A percentile compares a stretch with the other conserved stretches of the same genome.
phyloP scores from a whole-genome alignment of 1,140 invertebrate genomes.

The Microplitis demolitor region DNA sequence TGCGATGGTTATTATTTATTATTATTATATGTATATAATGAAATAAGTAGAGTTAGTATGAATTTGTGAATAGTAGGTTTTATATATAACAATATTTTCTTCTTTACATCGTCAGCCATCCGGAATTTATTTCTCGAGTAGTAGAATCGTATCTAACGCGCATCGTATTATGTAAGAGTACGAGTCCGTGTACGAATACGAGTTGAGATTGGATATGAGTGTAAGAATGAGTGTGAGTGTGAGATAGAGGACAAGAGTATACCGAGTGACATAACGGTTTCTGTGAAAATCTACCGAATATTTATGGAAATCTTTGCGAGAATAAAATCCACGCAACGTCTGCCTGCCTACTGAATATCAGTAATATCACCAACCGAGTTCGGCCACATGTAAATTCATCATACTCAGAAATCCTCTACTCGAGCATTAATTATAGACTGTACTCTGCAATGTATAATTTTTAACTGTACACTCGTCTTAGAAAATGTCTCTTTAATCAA shows the following conservation, averaged over 20 bases:
- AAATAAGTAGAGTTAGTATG: too few relatives aligned
- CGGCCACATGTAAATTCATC: slow-evolving; percentile 43
- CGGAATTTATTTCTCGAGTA: background rate
- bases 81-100: too few relatives aligned
- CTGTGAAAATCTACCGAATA: slow-evolving; percentile 25
- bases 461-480: too few relatives aligned
- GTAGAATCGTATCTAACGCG: background rate
- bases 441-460: background rate
- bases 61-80: too few relatives aligned
- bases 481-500: too few relatives aligned
- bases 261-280: slow-evolving; percentile 1
- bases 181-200: background rate
- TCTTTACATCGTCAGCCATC: background rate
- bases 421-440: slow-evolving; percentile 46
- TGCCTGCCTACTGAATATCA: background rate
- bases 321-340: slow-evolving; percentile 27
- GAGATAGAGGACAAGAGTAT: background rate
- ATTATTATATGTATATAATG: too few relatives aligned
- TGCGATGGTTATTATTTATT: too few relatives aligned
- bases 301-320: slow-evolving; percentile 28
- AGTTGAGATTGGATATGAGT: background rate
- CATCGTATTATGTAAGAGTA: background rate
- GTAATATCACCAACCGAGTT: background rate
- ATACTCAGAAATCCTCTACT: slow-evolving; percentile 17
- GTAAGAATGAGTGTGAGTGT: background rate